Conservation (phyloP, 1,140 invertebrate genomes). For the Caligus rogercresseyi region DNA sequence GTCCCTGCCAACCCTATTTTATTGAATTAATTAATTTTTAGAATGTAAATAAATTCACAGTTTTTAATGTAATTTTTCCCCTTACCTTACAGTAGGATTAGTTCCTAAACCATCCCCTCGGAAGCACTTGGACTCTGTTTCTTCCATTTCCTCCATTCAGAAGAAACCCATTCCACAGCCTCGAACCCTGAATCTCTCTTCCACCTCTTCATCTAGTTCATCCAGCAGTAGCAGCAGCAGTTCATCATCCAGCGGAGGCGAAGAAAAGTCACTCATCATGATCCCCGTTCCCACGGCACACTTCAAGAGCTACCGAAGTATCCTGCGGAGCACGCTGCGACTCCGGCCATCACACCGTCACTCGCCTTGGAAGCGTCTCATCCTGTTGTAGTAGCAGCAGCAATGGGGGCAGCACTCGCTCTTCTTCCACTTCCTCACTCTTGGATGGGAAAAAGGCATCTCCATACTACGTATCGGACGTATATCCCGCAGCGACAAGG, state of each 20-base stretch:
- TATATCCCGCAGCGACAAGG: neutral
- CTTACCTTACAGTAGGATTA: neutral
- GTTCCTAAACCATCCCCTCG: neutral
- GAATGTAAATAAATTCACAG: too few species aligned
- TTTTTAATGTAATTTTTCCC: neutral
- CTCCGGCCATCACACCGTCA: neutral
- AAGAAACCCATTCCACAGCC: constrained; percentile 12
- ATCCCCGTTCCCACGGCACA: neutral
- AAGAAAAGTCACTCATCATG: neutral
- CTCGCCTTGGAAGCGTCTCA: neutral
- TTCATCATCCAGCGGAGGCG: neutral
- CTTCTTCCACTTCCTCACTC: neutral
- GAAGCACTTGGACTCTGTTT: neutral
- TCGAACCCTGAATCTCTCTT: constrained; percentile 3
- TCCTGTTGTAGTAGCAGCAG: neutral
- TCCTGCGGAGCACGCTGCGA: neutral
- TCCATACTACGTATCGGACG: neutral
- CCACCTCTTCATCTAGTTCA: neutral
- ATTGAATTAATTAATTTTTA: too few species aligned
- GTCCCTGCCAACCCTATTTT: too few species aligned
- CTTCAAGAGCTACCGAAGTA: constrained; percentile 6
- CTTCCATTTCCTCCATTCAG: neutral
- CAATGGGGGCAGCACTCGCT: neutral
- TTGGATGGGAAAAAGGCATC: neutral
- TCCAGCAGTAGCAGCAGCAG: neutral